Evolutionary conservation across 2,888 invertebrate genomes (phyloP), one percentile per base, ranked within the genome.

Genomic region (Abrostola tripartita): DNA sequence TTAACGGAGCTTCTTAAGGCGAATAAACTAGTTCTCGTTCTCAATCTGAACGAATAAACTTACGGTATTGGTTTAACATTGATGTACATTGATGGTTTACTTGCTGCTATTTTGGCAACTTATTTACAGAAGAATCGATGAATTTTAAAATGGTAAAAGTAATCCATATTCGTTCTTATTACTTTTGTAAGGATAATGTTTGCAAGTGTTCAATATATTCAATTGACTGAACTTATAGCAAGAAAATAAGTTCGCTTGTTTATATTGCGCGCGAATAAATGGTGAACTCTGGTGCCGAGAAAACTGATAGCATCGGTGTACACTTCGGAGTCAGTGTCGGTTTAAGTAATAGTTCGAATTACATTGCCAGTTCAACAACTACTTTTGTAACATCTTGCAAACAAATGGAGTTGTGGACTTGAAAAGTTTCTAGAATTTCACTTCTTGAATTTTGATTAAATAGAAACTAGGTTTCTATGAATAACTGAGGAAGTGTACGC

Each of bases 261-360:
- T 47, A 14, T 8, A 44, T 14, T 24, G 44, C 14, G 24, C 14
- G 44, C 4, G 24, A 47, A 47, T 47, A 14, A 24, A 47, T 9
- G 8, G 9, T 14, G 24, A 24, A 24, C 24, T 24, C 24, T 9
- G 44, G 44, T 24, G 8, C 14, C 44, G 14, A 44, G 44, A n/a
- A 44, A 44, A 47, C 44, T 47, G 44, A 47, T 47, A 47, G 14
- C 24, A 47, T 47, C 24, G n/a, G n/a, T 41, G n/a, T 47, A 47
- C 44, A 47, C 14, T 47, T 47, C 24, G 14, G 7, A 9, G 44
- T 24, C 9, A 47, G 44, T 14, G 24, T 9, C 9, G 9, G 10
- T 24, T 47, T 47, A 47, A 9, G 8, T 47, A 24, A 24, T 47
- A 47, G 44, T 47, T 47, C 7, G 24, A 24, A 47, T 5, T 24